Evolutionary conservation across 2,888 invertebrate genomes (phyloP).

Genomic region (Acrobasis repandana): DNA sequence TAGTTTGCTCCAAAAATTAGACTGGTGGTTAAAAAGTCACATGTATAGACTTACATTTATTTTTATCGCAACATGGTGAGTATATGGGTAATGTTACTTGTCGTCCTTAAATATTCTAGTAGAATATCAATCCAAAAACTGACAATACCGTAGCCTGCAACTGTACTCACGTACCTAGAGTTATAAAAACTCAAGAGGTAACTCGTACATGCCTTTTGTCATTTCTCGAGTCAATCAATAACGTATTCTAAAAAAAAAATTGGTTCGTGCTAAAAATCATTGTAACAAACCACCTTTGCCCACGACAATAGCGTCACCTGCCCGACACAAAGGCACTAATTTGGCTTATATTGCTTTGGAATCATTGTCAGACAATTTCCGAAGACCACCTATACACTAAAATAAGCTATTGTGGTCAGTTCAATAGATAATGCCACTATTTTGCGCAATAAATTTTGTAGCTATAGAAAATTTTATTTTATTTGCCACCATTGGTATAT

Average conservation of each 20-base stretch:
- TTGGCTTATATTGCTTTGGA: conserved; percentile 7
- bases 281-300: conserved; percentile 11
- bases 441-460: conserved; percentile 15
- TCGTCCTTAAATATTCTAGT: no score
- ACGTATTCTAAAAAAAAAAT: conserved; percentile 7
- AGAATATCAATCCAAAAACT: no score
- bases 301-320: conserved; percentile 13
- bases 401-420: conserved; percentile 30
- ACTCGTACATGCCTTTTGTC: no score
- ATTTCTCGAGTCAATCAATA: conserved; percentile 1
- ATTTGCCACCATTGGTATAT: conserved; percentile 5
- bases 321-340: conserved; percentile 11
- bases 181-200: no score
- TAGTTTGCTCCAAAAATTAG: no score
- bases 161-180: no score
- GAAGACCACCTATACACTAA: conserved; percentile 23
- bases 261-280: conserved; percentile 10
- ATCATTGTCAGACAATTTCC: neutral
- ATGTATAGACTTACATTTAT: no score
- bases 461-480: neutral
- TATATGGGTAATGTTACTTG: no score
- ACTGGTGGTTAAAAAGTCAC: no score
- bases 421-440: conserved; percentile 14
- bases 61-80: no score
- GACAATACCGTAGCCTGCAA: no score